Percentiles rank a stretch among this genome's conserved stretches.
Evolutionary conservation across 37 sponge, comb jelly and placozoan species (phyloP).

Genomic region (Bolinopsis microptera): DNA sequence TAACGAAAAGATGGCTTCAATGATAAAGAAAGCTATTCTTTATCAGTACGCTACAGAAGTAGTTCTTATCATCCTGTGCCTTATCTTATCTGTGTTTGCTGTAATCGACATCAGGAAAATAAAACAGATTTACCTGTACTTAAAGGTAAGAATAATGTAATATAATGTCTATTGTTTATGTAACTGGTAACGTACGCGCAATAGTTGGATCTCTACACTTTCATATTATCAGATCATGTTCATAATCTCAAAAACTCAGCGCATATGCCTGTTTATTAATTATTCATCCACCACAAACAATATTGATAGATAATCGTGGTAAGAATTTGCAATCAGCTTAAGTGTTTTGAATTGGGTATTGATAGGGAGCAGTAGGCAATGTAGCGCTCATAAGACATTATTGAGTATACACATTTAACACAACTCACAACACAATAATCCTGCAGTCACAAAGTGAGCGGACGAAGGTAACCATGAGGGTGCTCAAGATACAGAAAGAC

Average conservation of each 20-base stretch:
- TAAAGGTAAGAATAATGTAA: conserved; percentile 8
- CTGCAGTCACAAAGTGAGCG: background rate
- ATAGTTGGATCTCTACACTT: no score
- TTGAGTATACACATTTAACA: no score
- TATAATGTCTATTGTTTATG: no score
- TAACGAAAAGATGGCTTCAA: conserved; percentile 13
- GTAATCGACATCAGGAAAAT: conserved; percentile 34
- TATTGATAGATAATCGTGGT: no score
- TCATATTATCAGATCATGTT: background rate
- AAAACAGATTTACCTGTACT: background rate
- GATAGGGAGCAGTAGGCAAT: no score
- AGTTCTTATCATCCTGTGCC: background rate
- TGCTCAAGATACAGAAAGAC: conserved; percentile 35
- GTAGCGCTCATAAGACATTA: no score
- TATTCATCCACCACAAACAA: no score
- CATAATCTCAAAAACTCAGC: background rate
- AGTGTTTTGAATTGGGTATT: no score
- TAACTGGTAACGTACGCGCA: no score
- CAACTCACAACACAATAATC: no score
- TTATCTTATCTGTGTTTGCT: background rate
- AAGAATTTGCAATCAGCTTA: no score
- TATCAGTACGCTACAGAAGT: conserved; percentile 6
- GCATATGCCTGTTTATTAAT: no score
- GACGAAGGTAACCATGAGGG: conserved; percentile 11
- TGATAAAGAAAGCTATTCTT: conserved; percentile 12